phyloP scores from a whole-genome alignment of 2,888 invertebrate genomes.

The Exocentrus adspersus region DNA sequence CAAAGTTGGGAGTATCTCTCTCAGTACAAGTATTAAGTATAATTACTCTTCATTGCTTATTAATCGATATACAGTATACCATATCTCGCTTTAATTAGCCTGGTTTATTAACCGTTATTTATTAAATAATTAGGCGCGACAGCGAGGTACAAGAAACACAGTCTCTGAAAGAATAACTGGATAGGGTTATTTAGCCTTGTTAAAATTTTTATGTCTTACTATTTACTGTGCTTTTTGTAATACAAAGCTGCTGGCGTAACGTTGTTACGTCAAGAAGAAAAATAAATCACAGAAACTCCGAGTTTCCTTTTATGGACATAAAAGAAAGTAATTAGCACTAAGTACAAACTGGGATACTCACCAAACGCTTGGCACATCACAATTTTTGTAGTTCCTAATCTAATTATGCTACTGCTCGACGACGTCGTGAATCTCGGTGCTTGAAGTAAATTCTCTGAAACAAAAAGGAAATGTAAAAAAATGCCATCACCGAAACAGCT shows the following conservation, averaged over 20 bases:
- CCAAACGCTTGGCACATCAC: slow-evolving; percentile 92
- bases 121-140: slow-evolving; percentile 1
- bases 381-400: slow-evolving; percentile 90
- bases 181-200: no score
- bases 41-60: slow-evolving; percentile 20
- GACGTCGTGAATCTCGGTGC: slow-evolving; percentile 90
- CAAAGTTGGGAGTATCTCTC: slow-evolving; percentile 12
- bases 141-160: neutral
- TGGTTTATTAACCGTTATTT: neutral
- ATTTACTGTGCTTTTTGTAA: no score
- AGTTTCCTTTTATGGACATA: neutral
- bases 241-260: no score
- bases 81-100: slow-evolving; percentile 13
- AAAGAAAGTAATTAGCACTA: neutral
- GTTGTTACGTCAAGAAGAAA: no score
- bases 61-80: slow-evolving; percentile 19
- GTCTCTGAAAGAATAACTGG: neutral
- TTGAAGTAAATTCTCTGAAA: slow-evolving; percentile 73
- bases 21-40: slow-evolving; percentile 22
- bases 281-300: no score
- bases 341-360: slow-evolving; percentile 64
- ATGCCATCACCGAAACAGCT: neutral
- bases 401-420: slow-evolving; percentile 85
- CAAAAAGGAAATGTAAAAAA: slow-evolving; percentile 43
- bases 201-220: no score